Base-by-base conservation (phyloP, 2,113 vertebrate genomes). In the Balaeniceps rex region DNA sequence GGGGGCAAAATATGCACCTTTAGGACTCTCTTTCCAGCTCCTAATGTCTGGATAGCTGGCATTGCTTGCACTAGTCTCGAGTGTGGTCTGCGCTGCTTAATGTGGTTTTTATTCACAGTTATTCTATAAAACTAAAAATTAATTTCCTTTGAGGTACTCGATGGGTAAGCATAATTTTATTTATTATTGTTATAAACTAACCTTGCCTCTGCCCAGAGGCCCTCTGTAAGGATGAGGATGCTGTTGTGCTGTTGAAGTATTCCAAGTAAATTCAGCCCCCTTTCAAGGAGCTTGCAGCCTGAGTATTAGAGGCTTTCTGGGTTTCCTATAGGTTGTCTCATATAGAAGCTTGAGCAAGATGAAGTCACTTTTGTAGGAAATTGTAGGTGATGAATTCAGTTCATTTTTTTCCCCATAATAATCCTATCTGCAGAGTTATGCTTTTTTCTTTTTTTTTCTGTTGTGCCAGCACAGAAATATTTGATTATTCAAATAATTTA, bases 141-240 rank as follows among this genome's bases (percentile, higher is more conserved):
- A 10, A 78, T 92, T 94, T 94, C 60, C 34, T 94, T 89, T 89
- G 81, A 74, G 75, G 38, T 89, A 47, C 44, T 66, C 0, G 3
- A 64, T 84, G 28, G 54, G 40, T 90, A 96, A 93, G 76, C 71
- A 49, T 71, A 40, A 76, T 95, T 96, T 87, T 90, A 70, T 85
- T 94, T 91, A 14, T 83, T 91, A 44, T 74, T 82, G 29, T 51
- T 95, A 38, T 58, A 64, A 91, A 47, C 16, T 69, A 88, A 77
- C 36, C 28, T 42, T 44, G 55, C 31, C 21, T 89, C 54, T 80
- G 66, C 34, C 42, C 18, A n/a, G 51, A 91, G 42, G 46, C 42
- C 46, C 17, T 66, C 34, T 80, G 7, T 71, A 47, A 88, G 33
- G 47, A 4, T 85, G 63, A 83, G n/a, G 63, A 66, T 90, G 49